These are phyloP conservation scores for Cheilosia grossa DNA, from an alignment of 2,888 invertebrate species.

Conservation along the genomic window DNA sequence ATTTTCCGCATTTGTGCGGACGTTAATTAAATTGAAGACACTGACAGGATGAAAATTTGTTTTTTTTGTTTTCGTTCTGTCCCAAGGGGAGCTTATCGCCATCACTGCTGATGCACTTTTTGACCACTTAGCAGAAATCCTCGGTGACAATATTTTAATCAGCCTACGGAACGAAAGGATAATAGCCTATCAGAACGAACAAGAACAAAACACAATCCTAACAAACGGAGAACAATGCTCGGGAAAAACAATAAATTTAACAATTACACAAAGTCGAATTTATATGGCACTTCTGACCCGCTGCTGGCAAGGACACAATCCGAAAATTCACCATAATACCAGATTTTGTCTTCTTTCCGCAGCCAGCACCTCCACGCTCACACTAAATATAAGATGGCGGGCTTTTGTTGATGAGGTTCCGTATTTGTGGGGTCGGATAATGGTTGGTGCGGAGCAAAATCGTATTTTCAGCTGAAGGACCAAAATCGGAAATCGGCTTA, in stretches of 20 bases:
- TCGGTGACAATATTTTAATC: slow-evolving; percentile 69
- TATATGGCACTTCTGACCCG: slow-evolving; percentile 81
- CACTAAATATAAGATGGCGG: slow-evolving; percentile 74
- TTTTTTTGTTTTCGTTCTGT: slow-evolving; percentile 5
- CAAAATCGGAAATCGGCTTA: slow-evolving; percentile 81
- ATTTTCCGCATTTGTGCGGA: slow-evolving; percentile 73
- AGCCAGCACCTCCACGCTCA: slow-evolving; percentile 16
- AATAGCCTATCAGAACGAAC: slow-evolving; percentile 69
- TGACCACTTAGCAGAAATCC: slow-evolving; percentile 57
- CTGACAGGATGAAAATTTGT: slow-evolving; percentile 62
- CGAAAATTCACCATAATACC: slow-evolving; percentile 66
- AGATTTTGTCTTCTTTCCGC: slow-evolving; percentile 54
- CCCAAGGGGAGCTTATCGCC: slow-evolving; percentile 2
- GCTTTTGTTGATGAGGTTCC: slow-evolving; percentile 57
- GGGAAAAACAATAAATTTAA: slow-evolving; percentile 77
- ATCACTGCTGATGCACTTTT: slow-evolving; percentile 10
- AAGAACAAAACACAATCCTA: slow-evolving; percentile 67
- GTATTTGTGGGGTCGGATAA: slow-evolving; percentile 51
- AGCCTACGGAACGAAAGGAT: slow-evolving; percentile 71
- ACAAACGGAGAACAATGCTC: slow-evolving; percentile 67
- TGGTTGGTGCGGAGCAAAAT: slow-evolving; percentile 63
- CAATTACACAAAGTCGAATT: slow-evolving; percentile 82
- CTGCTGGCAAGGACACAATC: slow-evolving; percentile 77
- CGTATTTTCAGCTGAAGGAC: slow-evolving; percentile 68
- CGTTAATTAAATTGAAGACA: slow-evolving; percentile 70